These are phyloP conservation scores for Aleiodes leptofemur DNA, from an alignment of 2,888 invertebrate genomes.

Conservation along the genomic window DNA sequence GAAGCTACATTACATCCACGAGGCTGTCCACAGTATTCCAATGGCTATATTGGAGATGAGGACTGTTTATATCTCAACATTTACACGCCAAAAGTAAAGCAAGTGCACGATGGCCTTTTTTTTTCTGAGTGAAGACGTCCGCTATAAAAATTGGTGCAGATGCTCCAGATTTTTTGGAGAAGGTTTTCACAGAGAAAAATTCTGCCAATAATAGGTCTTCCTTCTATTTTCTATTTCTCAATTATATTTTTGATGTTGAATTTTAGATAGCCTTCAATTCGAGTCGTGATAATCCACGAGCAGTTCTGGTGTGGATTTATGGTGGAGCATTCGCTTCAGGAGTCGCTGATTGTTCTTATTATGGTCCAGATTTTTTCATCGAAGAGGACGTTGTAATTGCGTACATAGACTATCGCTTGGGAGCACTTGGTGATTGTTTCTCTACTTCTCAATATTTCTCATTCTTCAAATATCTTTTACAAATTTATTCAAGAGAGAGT, in stretches of 20 bases:
- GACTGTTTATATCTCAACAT: slow-evolving; percentile 64
- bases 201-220: no score
- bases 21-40: slow-evolving; percentile 55
- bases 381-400: slow-evolving; percentile 61
- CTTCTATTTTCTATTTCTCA: background rate
- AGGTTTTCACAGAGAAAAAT: no score
- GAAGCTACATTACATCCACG: slow-evolving; percentile 50
- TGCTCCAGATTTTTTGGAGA: no score
- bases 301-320: slow-evolving; percentile 62
- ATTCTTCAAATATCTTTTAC: no score
- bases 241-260: background rate
- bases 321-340: slow-evolving; percentile 57
- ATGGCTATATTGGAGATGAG: slow-evolving; percentile 56
- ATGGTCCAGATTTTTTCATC: slow-evolving; percentile 61
- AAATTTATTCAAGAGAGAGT: no score
- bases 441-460: background rate
- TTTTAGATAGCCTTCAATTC: background rate
- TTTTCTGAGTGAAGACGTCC: no score
- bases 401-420: slow-evolving; percentile 62
- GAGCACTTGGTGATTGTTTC: slow-evolving; percentile 56
- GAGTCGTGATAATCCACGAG: slow-evolving; percentile 2
- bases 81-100: slow-evolving; percentile 60
- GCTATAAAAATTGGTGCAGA: no score
- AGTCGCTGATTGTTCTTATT: slow-evolving; percentile 41
- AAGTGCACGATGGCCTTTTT: background rate